Evolutionary conservation across 1,140 invertebrate genomes (phyloP).

Genomic region (Zaprionus ornatus): DNA sequence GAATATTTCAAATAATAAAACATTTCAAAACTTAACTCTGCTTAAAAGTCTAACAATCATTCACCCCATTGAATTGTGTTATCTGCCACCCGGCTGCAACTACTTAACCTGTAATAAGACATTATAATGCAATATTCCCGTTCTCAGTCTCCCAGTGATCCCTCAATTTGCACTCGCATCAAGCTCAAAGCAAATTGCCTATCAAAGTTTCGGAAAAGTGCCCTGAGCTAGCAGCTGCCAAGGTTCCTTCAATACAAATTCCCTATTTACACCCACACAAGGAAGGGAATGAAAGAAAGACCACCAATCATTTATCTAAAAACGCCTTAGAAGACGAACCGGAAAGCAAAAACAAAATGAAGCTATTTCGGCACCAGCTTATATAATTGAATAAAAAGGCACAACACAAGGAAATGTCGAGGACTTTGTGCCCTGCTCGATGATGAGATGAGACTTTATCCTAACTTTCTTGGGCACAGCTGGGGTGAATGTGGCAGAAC

Average conservation of each 20-base stretch:
- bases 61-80: not conserved
- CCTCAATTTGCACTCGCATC: constrained; percentile 27
- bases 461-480: constrained; percentile 59
- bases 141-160: not conserved
- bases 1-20: not conserved
- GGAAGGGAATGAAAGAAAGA: not conserved
- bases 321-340: constrained; percentile 16
- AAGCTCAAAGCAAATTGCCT: constrained; percentile 35
- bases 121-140: constrained; percentile 27
- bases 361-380: constrained; percentile 6
- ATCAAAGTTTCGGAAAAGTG: constrained; percentile 46
- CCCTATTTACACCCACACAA: constrained; percentile 4
- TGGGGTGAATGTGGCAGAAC: constrained; percentile 23
- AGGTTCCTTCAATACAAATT: constrained; percentile 28
- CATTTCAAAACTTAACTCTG: not conserved
- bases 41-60: not conserved
- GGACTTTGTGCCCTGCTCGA: constrained; percentile 12
- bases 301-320: constrained; percentile 41
- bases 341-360: constrained; percentile 17
- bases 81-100: not conserved
- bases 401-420: constrained; percentile 32
- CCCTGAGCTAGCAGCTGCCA: constrained; percentile 35
- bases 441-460: constrained; percentile 33
- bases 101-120: not conserved
- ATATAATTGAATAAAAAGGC: constrained; percentile 53